Evolutionary conservation across 1,140 invertebrate genomes (phyloP).

Genomic region (silkworm (Bombyx mori)): DNA sequence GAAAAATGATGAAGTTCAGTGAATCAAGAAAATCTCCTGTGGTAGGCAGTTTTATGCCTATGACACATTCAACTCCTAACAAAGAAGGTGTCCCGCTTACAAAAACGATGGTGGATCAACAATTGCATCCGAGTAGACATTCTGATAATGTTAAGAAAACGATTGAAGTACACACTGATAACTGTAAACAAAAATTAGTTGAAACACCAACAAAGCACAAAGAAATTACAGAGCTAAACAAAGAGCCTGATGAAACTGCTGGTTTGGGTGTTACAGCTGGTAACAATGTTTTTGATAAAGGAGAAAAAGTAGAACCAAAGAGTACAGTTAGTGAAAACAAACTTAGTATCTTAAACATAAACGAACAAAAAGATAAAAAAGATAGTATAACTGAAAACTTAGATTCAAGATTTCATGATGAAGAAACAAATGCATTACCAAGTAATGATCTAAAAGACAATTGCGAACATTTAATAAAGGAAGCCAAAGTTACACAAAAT

Average conservation of each 20-base stretch:
- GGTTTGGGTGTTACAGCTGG: not conserved
- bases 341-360: not conserved
- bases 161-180: constrained; percentile 60
- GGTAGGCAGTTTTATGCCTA: constrained; percentile 48
- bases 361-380: constrained; percentile 6
- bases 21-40: constrained; percentile 59
- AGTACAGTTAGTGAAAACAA: not conserved
- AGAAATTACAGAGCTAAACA: constrained; percentile 12
- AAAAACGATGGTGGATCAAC: constrained; percentile 60
- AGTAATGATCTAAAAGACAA: too few relatives aligned
- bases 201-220: constrained; percentile 21
- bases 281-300: not conserved
- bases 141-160: constrained; percentile 62
- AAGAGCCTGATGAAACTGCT: constrained; percentile 6
- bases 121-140: constrained; percentile 54
- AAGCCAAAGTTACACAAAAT: too few relatives aligned
- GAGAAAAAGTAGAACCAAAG: constrained; percentile 1
- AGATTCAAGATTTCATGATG: too few relatives aligned
- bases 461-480: too few relatives aligned
- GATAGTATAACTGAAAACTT: not conserved
- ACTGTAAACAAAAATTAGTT: constrained; percentile 32
- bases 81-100: constrained; percentile 60
- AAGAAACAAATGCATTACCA: too few relatives aligned
- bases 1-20: constrained; percentile 53
- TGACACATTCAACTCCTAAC: constrained; percentile 61